These are phyloP conservation scores for Drepana falcataria DNA, from an alignment of 2,888 invertebrate genomes.

Conservation along the genomic window DNA sequence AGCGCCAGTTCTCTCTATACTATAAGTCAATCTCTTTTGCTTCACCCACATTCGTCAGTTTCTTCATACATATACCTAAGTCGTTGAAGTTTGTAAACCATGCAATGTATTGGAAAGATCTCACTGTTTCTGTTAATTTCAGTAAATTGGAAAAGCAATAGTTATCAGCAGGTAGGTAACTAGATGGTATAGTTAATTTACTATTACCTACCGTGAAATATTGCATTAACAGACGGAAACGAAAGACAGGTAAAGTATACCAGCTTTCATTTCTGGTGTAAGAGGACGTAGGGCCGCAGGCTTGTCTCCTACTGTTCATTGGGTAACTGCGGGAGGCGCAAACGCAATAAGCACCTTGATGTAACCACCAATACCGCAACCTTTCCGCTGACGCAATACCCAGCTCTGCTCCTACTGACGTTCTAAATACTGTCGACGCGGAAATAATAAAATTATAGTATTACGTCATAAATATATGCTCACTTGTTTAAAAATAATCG, in stretches of 20 bases:
- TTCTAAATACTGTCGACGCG: slow-evolving; percentile 55
- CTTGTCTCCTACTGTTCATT: slow-evolving; percentile 34
- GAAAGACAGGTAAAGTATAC: not conserved
- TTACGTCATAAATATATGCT: slow-evolving; percentile 34
- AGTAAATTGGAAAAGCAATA: not conserved
- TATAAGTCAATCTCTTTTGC: too few relatives aligned
- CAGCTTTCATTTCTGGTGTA: slow-evolving; percentile 11
- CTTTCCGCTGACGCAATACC: slow-evolving; percentile 69
- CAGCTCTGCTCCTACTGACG: slow-evolving; percentile 42
- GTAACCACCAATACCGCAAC: slow-evolving; percentile 65
- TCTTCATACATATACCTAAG: too few relatives aligned
- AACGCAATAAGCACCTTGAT: slow-evolving; percentile 53
- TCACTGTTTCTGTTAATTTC: not conserved
- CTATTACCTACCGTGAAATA: not conserved
- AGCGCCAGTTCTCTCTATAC: too few relatives aligned
- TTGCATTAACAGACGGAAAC: slow-evolving; percentile 1
- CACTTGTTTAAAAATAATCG: not conserved
- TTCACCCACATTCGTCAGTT: too few relatives aligned
- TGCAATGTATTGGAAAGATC: too few relatives aligned
- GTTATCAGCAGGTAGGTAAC: too few relatives aligned
- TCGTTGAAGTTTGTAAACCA: too few relatives aligned
- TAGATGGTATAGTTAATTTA: too few relatives aligned
- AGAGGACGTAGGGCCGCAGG: slow-evolving; percentile 31
- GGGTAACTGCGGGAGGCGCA: slow-evolving; percentile 51
- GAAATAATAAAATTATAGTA: slow-evolving; percentile 52